Base-by-base conservation (phyloP, 1,140 invertebrate species). In the Drosophila neocordata region DNA sequence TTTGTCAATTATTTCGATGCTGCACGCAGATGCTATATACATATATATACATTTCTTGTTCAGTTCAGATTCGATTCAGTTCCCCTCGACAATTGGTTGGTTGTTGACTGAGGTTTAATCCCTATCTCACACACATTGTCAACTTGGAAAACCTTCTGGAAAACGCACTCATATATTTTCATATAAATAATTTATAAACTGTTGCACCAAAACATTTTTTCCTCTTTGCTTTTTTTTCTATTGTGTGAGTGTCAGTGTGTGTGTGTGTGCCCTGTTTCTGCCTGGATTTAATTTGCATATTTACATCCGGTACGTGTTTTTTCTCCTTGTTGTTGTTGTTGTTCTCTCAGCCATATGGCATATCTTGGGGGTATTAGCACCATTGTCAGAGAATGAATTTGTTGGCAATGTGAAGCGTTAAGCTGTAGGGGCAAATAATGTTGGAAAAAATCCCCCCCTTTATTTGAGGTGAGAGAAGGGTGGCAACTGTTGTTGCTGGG, bases 111-210 rank as follows among this genome's bases (percentile, higher is more conserved):
- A 48, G 41, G 41, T 48, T 48, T 48, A 48, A 48, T 48, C 41
- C 41, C 41, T 48, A 20, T 48, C 41, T 8, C 41, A 48, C 41
- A 48, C 41, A 48, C 70, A 11, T 34, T 38, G 70, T 24, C 72
- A 74, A 66, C 60, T 34, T 35, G 37, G 34, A 53, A 62, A 51
- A 20, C 41, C 7, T 48, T 20, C 41, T 48, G 41, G 7, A 48
- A 18, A 48, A 48, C 41, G 41, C 41, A 48, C 15, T 48, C 2
- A 20, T 15, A 48, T 74, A 68, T 73, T 79, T 76, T 79, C 57
- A 82, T 76, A 67, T 88, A 72, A 88, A 87, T 88, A 68, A 88
- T 87, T 82, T 82, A 88, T 88, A 77, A 82, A 87, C 78, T 82
- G 82, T 35, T 72, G 61, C 58, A 62, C 53, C 48, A 27, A 56